phyloP scores from a whole-genome alignment of 2,888 invertebrate species.

The Chalcis sispes region DNA sequence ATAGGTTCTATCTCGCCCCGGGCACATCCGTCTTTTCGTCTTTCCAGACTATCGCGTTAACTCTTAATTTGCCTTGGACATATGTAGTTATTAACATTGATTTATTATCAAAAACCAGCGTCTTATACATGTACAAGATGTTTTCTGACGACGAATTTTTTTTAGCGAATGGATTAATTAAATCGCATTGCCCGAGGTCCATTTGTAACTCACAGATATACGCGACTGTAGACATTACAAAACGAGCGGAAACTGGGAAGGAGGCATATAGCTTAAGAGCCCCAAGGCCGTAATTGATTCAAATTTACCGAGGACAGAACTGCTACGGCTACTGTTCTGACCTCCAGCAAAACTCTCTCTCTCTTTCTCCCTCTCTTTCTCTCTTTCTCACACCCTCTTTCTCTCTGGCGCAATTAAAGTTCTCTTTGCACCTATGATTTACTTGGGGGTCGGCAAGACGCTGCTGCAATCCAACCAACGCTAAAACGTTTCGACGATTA shows the following conservation, averaged over 20 bases:
- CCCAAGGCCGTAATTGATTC: constrained; percentile 26
- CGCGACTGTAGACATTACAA: too few species aligned
- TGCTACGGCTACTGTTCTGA: background rate
- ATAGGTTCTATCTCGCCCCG: background rate
- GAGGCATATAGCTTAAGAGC: too few species aligned
- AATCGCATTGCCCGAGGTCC: background rate
- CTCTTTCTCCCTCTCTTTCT: background rate
- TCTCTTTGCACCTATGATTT: background rate
- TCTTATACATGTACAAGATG: too few species aligned
- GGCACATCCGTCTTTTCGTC: background rate
- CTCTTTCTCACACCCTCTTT: too few species aligned
- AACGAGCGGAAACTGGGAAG: too few species aligned
- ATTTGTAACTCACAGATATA: too few species aligned
- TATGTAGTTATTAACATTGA: too few species aligned
- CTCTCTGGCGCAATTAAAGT: background rate
- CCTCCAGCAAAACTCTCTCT: too few species aligned
- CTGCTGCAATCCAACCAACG: background rate
- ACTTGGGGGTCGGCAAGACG: background rate
- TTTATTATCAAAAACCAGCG: too few species aligned
- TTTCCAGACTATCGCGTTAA: background rate
- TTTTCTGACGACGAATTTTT: too few species aligned
- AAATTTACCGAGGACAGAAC: background rate
- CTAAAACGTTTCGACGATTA: constrained; percentile 20
- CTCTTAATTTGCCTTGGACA: too few species aligned
- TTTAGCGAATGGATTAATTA: too few species aligned